Percentiles rank a stretch among this genome's conserved stretches.
Conservation (phyloP, 1,140 invertebrate species). For the Lasaia peninsularis region DNA sequence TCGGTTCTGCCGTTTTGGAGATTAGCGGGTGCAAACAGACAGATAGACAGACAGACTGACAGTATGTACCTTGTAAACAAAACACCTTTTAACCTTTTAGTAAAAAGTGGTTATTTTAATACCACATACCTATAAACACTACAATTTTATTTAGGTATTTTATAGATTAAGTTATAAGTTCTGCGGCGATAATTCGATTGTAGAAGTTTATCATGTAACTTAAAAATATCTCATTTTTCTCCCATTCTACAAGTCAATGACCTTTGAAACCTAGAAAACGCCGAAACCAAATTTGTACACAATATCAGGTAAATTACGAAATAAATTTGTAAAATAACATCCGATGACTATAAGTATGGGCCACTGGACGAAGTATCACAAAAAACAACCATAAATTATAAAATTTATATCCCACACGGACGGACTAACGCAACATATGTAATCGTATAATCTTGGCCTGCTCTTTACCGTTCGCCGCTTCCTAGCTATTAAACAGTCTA, state of each 20-base stretch:
- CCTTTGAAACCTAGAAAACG: not conserved
- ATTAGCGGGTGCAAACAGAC: too few species aligned
- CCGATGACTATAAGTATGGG: constrained; percentile 6
- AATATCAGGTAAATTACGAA: constrained; percentile 6
- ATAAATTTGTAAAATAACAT: constrained; percentile 16
- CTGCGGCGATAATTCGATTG: too few species aligned
- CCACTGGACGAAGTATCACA: constrained; percentile 33
- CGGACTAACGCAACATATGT: constrained; percentile 43
- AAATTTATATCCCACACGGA: constrained; percentile 51
- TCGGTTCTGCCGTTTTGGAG: too few species aligned
- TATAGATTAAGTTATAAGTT: too few species aligned
- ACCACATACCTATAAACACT: too few species aligned
- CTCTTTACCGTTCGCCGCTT: constrained; percentile 51
- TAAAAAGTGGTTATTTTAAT: too few species aligned
- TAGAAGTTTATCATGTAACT: too few species aligned
- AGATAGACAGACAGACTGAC: too few species aligned
- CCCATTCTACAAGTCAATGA: too few species aligned
- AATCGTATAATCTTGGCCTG: constrained; percentile 35
- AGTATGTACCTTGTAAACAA: too few species aligned
- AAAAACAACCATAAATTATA: constrained; percentile 59
- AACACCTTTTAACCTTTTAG: too few species aligned
- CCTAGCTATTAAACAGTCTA: constrained; percentile 59
- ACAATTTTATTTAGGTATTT: too few species aligned
- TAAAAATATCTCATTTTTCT: not conserved
- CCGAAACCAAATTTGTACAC: not conserved